Base-by-base conservation (phyloP, 2,113 vertebrate species). In the Meriones unguiculatus region DNA sequence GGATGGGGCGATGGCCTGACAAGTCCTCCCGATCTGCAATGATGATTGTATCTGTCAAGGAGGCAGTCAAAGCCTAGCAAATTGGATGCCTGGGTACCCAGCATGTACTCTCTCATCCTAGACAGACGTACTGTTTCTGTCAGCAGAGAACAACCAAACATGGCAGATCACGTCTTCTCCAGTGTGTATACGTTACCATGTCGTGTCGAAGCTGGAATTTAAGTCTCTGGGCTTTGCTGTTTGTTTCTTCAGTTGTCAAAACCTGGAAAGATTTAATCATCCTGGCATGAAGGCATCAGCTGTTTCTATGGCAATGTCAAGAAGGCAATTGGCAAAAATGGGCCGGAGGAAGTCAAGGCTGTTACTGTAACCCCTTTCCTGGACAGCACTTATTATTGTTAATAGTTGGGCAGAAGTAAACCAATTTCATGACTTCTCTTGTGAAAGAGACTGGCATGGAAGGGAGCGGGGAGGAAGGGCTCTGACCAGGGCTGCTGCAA, bases 1-100 rank as follows among this genome's bases (percentile, higher is more conserved):
- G 97, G 97, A 98, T 92, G 97, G 97, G 64, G 97, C 97, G 95
- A 90, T 95, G 70, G 86, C 84, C 97, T 97, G 93, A 98, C 41
- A 73, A 98, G 98, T 97, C 98, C 92, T 67, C 89, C 46, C 30
- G 85, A 70, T 93, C 89, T 96, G 96, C 85, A 96, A 95, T 73
- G 77, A 95, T 77, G 69, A 95, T n/a, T 30, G 50, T 75, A 62
- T 91, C 86, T 91, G 50, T 85, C 70, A 89, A 92, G 72, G 38
- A 92, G 62, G 95, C 93, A 97, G 95, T 76, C 95, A 24, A 95
- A 96, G 38, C 22, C 64, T 78, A 96, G 89, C 94, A 82, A 76
- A 13, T 89, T 52, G 77, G 89, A 84, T 70, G 84, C 93, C 95
- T 97, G 96, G 1, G 62, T 80, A 50, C 62, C 72, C 93, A 65